A percentile compares a stretch with the other conserved stretches of the same genome.
phyloP scores from a whole-genome alignment of 2,113 vertebrate genomes.

The Oreochromis spilurus region DNA sequence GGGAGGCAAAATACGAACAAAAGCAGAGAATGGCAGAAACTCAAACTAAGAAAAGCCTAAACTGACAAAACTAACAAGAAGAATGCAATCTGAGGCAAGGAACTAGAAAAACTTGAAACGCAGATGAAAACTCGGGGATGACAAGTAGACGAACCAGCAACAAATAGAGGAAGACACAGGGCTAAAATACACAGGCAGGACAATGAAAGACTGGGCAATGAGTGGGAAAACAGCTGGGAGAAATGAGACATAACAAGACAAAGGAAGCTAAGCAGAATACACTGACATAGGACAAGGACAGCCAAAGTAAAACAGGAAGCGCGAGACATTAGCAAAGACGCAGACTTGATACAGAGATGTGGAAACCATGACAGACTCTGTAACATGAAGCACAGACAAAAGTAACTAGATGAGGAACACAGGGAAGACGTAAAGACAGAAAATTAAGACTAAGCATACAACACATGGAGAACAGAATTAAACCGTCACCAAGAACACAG shows the following conservation, averaged over 20 bases:
- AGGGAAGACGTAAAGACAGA: background rate
- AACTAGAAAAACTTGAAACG: background rate
- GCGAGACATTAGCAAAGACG: background rate
- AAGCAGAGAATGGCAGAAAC: background rate
- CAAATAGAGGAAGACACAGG: background rate
- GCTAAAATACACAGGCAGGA: background rate
- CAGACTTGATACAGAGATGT: background rate
- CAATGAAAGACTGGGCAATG: background rate
- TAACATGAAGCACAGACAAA: background rate
- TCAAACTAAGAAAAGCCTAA: background rate
- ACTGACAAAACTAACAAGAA: background rate
- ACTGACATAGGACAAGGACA: background rate
- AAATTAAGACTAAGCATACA: background rate
- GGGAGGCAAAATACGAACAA: background rate
- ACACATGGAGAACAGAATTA: background rate
- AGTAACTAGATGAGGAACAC: background rate
- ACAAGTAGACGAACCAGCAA: background rate
- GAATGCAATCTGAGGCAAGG: background rate
- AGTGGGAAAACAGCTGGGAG: background rate
- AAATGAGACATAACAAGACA: background rate
- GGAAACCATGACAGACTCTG: background rate
- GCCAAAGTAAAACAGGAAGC: background rate
- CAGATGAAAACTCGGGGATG: background rate
- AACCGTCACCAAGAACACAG: fast-evolving
- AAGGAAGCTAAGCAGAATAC: background rate